Evolutionary conservation across 2,113 vertebrate species (phyloP), one percentile per base, ranked within the genome.

Genomic region (Cisticola juncidis): DNA sequence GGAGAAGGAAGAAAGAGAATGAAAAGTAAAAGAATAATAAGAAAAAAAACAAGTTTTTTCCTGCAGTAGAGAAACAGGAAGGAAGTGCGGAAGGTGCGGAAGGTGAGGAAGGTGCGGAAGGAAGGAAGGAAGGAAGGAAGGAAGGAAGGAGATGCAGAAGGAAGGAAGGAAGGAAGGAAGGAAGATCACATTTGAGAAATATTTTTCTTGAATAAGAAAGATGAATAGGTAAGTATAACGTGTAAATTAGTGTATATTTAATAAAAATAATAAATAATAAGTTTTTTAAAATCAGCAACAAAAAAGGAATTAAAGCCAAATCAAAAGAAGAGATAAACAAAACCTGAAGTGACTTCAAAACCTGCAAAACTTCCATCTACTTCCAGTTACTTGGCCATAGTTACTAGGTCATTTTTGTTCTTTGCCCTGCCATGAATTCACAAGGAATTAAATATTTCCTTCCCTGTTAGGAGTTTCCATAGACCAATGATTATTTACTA

Each of bases 291-390:
- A n/a, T 19, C 16, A 24, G 19, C 15, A 33, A 11, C 16, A 40
- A 21, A 31, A 35, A 56, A 14, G 1, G 1, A 5, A n/a, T 48
- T 35, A 15, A 33, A 26, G 28, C 2, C 2, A 53, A 64, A 9
- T 4, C 3, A 40, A 7, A 18, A 50, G 11, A 66, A 88, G 10
- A 74, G 60, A 81, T 1, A 48, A 73, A 18, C 2, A n/a, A 81
- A 61, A 56, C 4, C 4, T 42, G 18, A 64, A 62, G 19, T 31
- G 14, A 54, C 28, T 54, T 72, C 12, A 69, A 8, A 64, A 60
- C 23, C 11, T 70, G 22, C 9, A 81, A 82, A 77, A 2, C 7
- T 90, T 11, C 13, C 7, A 58, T 42, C 26, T 47, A 18, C 28
- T 50, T 82, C 29, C 42, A 76, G 20, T 54, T n/a, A 42, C 19